Percentiles rank a stretch among this genome's conserved stretches.
phyloP scores from a whole-genome alignment of 2,797 vertebrate species.

The Chelmon rostratus region DNA sequence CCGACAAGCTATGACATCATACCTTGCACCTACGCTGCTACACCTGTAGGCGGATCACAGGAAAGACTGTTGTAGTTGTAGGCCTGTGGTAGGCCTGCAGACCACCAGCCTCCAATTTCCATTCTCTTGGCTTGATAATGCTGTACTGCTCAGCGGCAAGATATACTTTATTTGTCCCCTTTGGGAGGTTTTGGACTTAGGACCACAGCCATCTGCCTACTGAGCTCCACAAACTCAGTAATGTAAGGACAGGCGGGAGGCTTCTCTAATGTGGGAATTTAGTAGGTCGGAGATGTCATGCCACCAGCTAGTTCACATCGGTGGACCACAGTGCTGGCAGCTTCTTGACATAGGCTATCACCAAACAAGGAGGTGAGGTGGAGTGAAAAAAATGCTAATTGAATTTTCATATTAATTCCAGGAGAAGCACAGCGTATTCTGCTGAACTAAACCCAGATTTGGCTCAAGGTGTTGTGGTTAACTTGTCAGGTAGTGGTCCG shows the following conservation, averaged over 20 bases:
- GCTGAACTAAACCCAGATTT: background rate
- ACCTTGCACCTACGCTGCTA: background rate
- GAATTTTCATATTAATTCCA: background rate
- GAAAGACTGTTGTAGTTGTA: background rate
- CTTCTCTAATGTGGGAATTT: background rate
- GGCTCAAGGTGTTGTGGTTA: background rate
- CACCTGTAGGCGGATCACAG: conserved; percentile 8
- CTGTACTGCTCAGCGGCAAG: background rate
- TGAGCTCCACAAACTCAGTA: no score
- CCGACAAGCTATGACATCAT: conserved; percentile 59
- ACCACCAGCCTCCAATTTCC: no score
- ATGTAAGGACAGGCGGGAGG: no score
- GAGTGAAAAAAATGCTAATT: background rate
- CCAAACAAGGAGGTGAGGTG: background rate
- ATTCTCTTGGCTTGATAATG: background rate
- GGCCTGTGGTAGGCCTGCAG: background rate
- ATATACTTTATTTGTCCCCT: background rate
- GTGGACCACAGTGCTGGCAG: background rate
- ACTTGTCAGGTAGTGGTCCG: background rate
- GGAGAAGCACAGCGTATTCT: background rate
- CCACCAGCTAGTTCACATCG: background rate
- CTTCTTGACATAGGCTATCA: background rate
- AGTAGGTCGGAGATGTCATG: background rate
- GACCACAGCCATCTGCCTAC: no score
- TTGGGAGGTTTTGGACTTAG: background rate